Base-by-base conservation (phyloP, 2,888 invertebrate genomes). In the Habrosyne pyritoides region DNA sequence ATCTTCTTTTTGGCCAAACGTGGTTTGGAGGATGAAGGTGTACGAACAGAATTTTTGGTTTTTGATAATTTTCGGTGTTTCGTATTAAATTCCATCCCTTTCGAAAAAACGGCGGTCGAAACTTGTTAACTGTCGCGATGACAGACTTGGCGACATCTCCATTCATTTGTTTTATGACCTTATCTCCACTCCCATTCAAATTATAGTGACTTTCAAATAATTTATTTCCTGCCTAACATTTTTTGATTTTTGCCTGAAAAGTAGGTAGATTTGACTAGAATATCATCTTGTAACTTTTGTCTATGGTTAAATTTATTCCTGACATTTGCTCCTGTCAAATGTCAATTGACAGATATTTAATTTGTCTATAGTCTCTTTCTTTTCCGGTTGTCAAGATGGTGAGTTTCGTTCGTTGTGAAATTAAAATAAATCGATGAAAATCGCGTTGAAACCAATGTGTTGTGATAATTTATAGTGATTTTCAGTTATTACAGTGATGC, bases 351-450 rank as follows among this genome's bases (percentile, higher is more conserved):
- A 86, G 72, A 75, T 53, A 66, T 69, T 70, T 59, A 67, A 71
- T 69, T 87, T 84, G 80, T 90, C 84, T 89, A 86, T 87, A 81
- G 87, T 83, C 83, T 93, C 93, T 94, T 94, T 94, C 94, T 93
- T 84, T 65, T 94, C 94, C 92, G 94, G 93, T 94, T 93, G 93
- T 93, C 93, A 94, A 94, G 93, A 94, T 94, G 94, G 94, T 94
- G 94, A 93, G 94, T 93, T 89, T 89, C 66, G 82, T 71, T 69
- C 42, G 66, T 59, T 63, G 65, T 58, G 73, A 84, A 85, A 81
- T 70, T 75, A 67, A 79, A 84, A 73, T 79, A 75, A 83, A 91
- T 90, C 91, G 68, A 63, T 71, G 70, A 83, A 86, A 86, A 91
- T 91, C 91, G 53, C 48, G 70, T 77, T 75, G 73, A 81, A 78